Evolutionary conservation across 53 echinoderm and acorn worm species (phyloP), one percentile per base, ranked within the genome.

Genomic region (Echinarachnius parma): DNA sequence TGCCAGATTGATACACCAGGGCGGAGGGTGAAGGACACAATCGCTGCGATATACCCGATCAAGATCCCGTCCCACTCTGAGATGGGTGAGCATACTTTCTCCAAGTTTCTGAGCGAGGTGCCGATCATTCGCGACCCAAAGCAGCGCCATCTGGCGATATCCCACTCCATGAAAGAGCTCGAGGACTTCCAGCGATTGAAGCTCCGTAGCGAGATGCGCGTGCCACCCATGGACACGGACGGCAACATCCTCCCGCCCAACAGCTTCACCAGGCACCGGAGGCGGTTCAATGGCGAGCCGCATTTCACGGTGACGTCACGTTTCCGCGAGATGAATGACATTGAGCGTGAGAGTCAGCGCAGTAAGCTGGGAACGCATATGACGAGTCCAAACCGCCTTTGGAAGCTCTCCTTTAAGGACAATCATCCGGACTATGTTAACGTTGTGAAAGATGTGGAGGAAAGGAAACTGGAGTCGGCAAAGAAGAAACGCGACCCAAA

Each of bases 171-270:
- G 54, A 65, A 74, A 66, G 83, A 94, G 33, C 87, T 94, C 0
- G 53, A 87, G 19, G 94, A 94, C 7, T 94, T 94, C 59, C 86
- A 94, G 36, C 71, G 83, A 18, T 60, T 94, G 31, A 90, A 90
- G 67, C 75, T 94, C 14, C 86, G 94, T 13, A 94, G 94, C 47
- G 86, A 94, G 66, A 90, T 87, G 87, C 78, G 94, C 10, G 94
- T 94, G 9, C 94, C 94, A 5, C 90, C 90, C 0, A 78, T 90
- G 64, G 81, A 71, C 19, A 52, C 66, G 0, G 66, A 77, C 0
- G 94, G 94, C 2, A 29, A 79, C 19, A 86, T 90, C 26, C 75
- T 65, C 16, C 94, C 84, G 0, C 94, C 94, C 3, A 48, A 64
- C 31, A 63, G 72, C 11, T 89, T 81, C 68, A 85, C 75, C 60